Evolutionary conservation across 2,113 vertebrate species (phyloP).

Genomic region (Murina feae): DNA sequence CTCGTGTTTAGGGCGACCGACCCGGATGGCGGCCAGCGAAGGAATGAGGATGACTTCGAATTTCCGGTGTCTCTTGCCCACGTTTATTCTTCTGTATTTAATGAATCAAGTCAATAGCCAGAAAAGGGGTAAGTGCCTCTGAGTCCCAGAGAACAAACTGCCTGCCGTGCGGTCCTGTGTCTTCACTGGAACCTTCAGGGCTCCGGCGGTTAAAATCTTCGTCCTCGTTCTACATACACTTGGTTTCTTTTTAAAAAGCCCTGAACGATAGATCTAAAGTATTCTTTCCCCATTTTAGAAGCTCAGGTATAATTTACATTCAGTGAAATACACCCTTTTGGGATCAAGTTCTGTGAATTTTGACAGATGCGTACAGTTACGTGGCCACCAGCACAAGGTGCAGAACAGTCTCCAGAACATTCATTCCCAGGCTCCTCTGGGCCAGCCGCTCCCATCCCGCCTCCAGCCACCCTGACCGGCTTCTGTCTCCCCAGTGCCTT

Average conservation of each 20-base stretch:
- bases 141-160: background rate
- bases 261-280: background rate
- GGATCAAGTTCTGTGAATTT: background rate
- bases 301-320: background rate
- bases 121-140: slow-evolving; percentile 75
- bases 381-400: background rate
- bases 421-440: background rate
- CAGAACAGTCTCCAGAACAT: background rate
- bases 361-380: background rate
- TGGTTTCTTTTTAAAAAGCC: background rate
- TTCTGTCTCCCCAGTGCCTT: background rate
- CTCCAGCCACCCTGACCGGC: background rate
- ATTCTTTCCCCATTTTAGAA: background rate
- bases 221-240: background rate
- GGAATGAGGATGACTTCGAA: slow-evolving; percentile 73
- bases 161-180: background rate
- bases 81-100: slow-evolving; percentile 68
- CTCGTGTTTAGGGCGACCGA: slow-evolving; percentile 58
- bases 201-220: background rate
- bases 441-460: too few species aligned
- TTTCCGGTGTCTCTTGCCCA: slow-evolving; percentile 57
- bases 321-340: background rate
- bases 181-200: background rate
- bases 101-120: slow-evolving; percentile 66
- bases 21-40: slow-evolving; percentile 46